phyloP scores from a whole-genome alignment of 2,888 invertebrate genomes.

The Fragum whitleyi region DNA sequence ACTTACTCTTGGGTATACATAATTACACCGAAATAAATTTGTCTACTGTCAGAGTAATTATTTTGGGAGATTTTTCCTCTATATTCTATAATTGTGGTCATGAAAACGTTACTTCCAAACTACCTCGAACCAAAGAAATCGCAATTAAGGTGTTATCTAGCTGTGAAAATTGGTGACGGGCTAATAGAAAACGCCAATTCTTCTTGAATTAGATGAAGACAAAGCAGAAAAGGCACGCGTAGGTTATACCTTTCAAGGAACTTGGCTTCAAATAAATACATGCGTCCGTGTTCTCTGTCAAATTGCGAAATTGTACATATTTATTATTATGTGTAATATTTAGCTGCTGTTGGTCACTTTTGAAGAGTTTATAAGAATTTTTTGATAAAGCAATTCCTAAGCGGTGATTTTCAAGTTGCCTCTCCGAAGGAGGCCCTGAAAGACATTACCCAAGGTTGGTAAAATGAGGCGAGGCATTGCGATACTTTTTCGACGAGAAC shows the following conservation, averaged over 20 bases:
- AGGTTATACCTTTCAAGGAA: not conserved
- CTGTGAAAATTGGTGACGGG: slow-evolving; percentile 8
- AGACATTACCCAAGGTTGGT: too few relatives aligned
- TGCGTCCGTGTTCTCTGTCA: too few relatives aligned
- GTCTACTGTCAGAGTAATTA: slow-evolving; percentile 1
- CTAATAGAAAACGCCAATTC: not conserved
- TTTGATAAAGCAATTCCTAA: too few relatives aligned
- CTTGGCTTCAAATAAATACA: too few relatives aligned
- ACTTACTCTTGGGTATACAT: slow-evolving; percentile 5
- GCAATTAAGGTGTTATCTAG: slow-evolving; percentile 14
- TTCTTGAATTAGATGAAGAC: not conserved
- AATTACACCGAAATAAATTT: slow-evolving; percentile 9
- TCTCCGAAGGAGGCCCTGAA: too few relatives aligned
- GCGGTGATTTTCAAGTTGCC: too few relatives aligned
- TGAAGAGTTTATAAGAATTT: too few relatives aligned
- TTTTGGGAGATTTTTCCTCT: not conserved
- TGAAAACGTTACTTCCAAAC: not conserved
- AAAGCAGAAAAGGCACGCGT: slow-evolving; percentile 13
- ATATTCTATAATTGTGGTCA: not conserved
- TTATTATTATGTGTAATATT: too few relatives aligned
- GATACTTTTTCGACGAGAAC: too few relatives aligned
- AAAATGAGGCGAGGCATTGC: too few relatives aligned
- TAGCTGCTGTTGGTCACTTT: too few relatives aligned
- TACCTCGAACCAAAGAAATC: not conserved
- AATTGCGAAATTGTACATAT: too few relatives aligned